A percentile compares a stretch with the other conserved stretches of the same genome.
phyloP scores from a whole-genome alignment of 2,888 invertebrate genomes.

The Herminia tarsipennalis region DNA sequence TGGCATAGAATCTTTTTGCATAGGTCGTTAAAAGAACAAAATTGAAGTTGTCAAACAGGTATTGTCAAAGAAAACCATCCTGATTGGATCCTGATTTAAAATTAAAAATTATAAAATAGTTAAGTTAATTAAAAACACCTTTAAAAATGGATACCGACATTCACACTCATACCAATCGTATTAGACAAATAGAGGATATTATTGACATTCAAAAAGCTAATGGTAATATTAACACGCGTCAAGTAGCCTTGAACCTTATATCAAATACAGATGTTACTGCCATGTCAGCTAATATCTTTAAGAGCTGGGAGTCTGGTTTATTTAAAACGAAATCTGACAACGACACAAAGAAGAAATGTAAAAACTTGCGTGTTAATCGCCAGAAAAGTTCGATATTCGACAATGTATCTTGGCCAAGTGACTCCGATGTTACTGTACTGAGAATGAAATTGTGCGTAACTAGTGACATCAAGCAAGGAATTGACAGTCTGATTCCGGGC shows the following conservation, averaged over 20 bases:
- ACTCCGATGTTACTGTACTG: constrained; percentile 86
- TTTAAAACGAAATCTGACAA: constrained; percentile 47
- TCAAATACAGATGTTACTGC: constrained; percentile 52
- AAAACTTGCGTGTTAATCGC: constrained; percentile 55
- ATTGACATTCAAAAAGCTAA: constrained; percentile 78
- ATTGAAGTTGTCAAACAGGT: not conserved
- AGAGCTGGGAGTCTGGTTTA: constrained; percentile 68
- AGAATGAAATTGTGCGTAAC: constrained; percentile 74
- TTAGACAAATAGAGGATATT: constrained; percentile 77
- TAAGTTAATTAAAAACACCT: constrained; percentile 43
- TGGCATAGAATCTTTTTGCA: no score
- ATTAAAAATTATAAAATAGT: constrained; percentile 55
- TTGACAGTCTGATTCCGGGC: constrained; percentile 77
- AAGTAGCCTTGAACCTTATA: constrained; percentile 71
- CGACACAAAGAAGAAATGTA: constrained; percentile 56
- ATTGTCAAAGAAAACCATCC: constrained; percentile 51
- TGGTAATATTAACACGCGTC: constrained; percentile 62
- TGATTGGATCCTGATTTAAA: constrained; percentile 52
- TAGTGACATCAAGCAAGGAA: constrained; percentile 74
- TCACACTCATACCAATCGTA: constrained; percentile 51
- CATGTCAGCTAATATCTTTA: constrained; percentile 56
- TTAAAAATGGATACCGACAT: constrained; percentile 57
- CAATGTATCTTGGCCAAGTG: constrained; percentile 82
- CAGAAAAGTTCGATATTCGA: constrained; percentile 61
- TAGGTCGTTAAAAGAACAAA: not conserved